phyloP scores from a whole-genome alignment of 2,113 vertebrate genomes.

The Hypanus sabinus region DNA sequence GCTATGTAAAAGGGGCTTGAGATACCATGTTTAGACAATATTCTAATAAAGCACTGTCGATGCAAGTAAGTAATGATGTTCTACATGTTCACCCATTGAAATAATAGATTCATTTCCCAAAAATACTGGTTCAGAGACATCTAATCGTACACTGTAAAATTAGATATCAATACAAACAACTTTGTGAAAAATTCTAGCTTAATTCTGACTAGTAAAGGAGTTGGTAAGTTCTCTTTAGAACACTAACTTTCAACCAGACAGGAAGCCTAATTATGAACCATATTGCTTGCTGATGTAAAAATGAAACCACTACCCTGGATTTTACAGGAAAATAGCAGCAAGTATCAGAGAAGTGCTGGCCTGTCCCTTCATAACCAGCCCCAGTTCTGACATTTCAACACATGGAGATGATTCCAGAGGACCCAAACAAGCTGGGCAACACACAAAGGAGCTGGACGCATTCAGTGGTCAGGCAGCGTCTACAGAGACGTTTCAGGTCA shows the following conservation, averaged over 20 bases:
- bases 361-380: too few species aligned
- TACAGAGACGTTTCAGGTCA: too few species aligned
- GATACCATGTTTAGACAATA: neutral
- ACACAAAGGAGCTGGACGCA: too few species aligned
- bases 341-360: neutral
- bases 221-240: neutral
- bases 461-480: too few species aligned
- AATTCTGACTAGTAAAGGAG: neutral
- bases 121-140: neutral
- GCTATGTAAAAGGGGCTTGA: too few species aligned
- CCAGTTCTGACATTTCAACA: too few species aligned
- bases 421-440: too few species aligned
- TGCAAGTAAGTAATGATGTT: neutral
- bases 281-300: neutral
- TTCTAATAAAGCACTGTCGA: neutral
- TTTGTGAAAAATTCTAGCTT: neutral
- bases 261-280: neutral
- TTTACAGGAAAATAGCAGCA: neutral
- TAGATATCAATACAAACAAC: neutral
- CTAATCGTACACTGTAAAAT: neutral
- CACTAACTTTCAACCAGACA: neutral
- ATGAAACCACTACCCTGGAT: too few species aligned
- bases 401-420: too few species aligned
- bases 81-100: neutral
- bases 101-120: neutral